Evolutionary conservation across 1,140 invertebrate species (phyloP), one percentile per base, ranked within the genome.

Genomic region (Manduca sexta): DNA sequence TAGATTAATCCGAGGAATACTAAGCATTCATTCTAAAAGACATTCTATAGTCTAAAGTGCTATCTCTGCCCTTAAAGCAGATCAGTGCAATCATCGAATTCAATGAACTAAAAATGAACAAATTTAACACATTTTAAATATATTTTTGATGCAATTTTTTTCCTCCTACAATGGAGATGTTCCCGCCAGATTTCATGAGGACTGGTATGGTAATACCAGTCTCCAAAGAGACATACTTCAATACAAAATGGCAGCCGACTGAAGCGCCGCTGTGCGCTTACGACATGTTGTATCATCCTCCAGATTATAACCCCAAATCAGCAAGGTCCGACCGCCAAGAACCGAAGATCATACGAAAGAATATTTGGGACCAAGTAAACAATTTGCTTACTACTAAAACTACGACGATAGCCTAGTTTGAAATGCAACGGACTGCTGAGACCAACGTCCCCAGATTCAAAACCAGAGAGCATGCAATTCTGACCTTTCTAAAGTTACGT

Each of bases 291-390:
- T 45, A 45, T 17, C 43, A 45, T 8, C 43, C 43, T 1, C 43
- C 43, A 16, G 43, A 45, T 37, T 84, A 84, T 45, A 75, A 84
- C 30, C 78, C 69, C 3, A 80, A 75, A 49, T 53, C 76, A 1
- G 64, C 69, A 2, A 66, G 78, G 48, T 78, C 76, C 10, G 80
- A 84, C 50, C 65, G 43, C 1, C 43, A 45, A 35, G 43, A 45
- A 12, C 43, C 43, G 12, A 66, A 76, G 45, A 84, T 84, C 14
- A 81, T 74, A 33, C 58, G 66, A 42, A 61, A 49, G 35, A 80
- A 84, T 58, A 84, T 84, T 40, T 84, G 80, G 80, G 53, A 73
- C 29, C 80, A 84, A 60, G 80, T 80, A 64, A 56, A 5, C 5
- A 14, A 11, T 12, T 35, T 35, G 5, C n/a, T 35, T 12, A 14